phyloP scores from a whole-genome alignment of 1,140 invertebrate species.

The Hyphantria cunea region DNA sequence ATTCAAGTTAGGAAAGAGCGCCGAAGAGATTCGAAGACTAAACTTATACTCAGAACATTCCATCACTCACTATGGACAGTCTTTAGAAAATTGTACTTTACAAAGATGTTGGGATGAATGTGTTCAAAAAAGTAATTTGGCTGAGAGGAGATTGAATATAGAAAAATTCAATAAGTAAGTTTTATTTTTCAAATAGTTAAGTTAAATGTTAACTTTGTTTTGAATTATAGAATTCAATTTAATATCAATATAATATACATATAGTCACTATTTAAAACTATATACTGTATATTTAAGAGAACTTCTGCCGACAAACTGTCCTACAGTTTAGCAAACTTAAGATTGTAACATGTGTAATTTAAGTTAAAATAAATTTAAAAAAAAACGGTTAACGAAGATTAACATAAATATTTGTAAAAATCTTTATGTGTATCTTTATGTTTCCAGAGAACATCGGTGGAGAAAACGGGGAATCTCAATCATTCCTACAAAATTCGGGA shows the following conservation, averaged over 20 bases:
- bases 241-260: too few relatives aligned
- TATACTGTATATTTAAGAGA: too few relatives aligned
- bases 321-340: too few relatives aligned
- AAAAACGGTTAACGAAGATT: neutral
- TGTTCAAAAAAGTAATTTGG: slow-evolving; percentile 86
- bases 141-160: slow-evolving; percentile 83
- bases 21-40: slow-evolving; percentile 78
- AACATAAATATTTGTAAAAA: too few relatives aligned
- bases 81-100: slow-evolving; percentile 89
- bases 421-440: slow-evolving; percentile 15
- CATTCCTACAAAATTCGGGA: slow-evolving; percentile 95
- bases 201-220: neutral
- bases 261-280: too few relatives aligned
- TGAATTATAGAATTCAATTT: too few relatives aligned
- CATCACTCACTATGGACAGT: slow-evolving; percentile 90
- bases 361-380: too few relatives aligned
- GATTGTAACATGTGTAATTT: too few relatives aligned
- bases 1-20: slow-evolving; percentile 84
- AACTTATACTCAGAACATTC: slow-evolving; percentile 94
- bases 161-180: slow-evolving; percentile 88
- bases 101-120: slow-evolving; percentile 93
- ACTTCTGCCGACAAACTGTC: too few relatives aligned
- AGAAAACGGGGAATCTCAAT: slow-evolving; percentile 93
- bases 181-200: neutral
- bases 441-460: slow-evolving; percentile 89